These are phyloP conservation scores for Myotis planiceps DNA, from an alignment of 2,797 vertebrate species.

Conservation along the genomic window DNA sequence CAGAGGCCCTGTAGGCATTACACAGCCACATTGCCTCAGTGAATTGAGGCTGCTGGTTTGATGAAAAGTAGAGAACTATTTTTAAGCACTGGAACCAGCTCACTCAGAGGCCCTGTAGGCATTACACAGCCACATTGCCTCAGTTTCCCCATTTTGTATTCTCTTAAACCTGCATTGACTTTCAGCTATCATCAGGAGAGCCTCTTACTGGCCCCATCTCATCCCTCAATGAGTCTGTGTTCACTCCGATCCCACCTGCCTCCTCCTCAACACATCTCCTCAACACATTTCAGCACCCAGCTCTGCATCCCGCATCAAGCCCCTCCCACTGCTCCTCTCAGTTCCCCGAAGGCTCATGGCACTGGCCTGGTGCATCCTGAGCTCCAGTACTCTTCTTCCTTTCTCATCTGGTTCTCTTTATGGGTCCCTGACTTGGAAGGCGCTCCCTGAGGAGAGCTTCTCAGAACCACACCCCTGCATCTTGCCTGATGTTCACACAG, in stretches of 20 bases:
- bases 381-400: background rate
- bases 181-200: background rate
- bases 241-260: background rate
- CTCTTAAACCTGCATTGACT: background rate
- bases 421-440: background rate
- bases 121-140: background rate
- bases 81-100: background rate
- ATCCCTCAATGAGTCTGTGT: too few relatives aligned
- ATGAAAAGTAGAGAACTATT: background rate
- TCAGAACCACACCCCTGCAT: background rate
- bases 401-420: background rate
- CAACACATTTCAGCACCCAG: background rate
- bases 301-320: too few relatives aligned
- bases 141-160: background rate
- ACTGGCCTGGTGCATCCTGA: fast-evolving
- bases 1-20: background rate
- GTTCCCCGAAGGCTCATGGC: background rate
- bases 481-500: background rate
- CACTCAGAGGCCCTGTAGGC: background rate
- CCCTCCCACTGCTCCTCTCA: background rate
- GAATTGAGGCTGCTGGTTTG: background rate
- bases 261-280: background rate
- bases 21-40: too few relatives aligned
- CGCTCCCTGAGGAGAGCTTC: background rate
- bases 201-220: background rate